These are phyloP conservation scores for Poecile atricapillus DNA, from an alignment of 2,113 vertebrate genomes.

Conservation along the genomic window DNA sequence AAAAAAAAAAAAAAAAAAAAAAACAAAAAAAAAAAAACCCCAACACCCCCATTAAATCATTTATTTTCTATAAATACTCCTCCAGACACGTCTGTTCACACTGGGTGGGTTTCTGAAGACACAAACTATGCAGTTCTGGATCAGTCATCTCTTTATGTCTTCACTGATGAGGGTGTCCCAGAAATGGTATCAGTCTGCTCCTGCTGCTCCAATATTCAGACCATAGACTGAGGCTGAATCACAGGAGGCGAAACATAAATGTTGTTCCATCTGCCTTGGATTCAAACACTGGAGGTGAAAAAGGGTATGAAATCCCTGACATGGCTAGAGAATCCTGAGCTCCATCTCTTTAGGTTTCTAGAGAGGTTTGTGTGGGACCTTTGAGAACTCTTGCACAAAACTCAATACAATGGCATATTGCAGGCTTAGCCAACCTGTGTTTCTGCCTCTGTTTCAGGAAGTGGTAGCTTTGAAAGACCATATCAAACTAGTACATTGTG, in stretches of 20 bases:
- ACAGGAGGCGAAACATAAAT: neutral
- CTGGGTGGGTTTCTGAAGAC: neutral
- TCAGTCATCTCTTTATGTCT: neutral
- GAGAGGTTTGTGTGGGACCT: neutral
- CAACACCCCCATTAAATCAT: neutral
- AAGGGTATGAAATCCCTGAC: neutral
- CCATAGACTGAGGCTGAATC: neutral
- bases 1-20: neutral
- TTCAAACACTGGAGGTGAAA: neutral
- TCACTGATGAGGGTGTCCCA: neutral
- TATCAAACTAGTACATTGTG: constrained; percentile 56
- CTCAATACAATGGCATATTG: constrained; percentile 37
- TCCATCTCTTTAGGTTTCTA: neutral
- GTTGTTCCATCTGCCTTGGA: neutral
- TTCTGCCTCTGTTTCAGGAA: constrained; percentile 50
- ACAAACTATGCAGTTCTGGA: neutral
- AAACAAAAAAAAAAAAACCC: too few relatives aligned
- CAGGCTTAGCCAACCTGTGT: neutral
- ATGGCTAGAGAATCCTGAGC: neutral
- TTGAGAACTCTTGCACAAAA: neutral
- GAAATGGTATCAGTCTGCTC: neutral
- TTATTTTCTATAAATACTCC: neutral
- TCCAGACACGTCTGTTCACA: neutral
- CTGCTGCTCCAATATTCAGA: neutral
- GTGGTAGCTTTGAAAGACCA: constrained; percentile 40